Evolutionary conservation across 1,140 invertebrate species (phyloP).

Genomic region (Ceratoteleas bidentatus): DNA sequence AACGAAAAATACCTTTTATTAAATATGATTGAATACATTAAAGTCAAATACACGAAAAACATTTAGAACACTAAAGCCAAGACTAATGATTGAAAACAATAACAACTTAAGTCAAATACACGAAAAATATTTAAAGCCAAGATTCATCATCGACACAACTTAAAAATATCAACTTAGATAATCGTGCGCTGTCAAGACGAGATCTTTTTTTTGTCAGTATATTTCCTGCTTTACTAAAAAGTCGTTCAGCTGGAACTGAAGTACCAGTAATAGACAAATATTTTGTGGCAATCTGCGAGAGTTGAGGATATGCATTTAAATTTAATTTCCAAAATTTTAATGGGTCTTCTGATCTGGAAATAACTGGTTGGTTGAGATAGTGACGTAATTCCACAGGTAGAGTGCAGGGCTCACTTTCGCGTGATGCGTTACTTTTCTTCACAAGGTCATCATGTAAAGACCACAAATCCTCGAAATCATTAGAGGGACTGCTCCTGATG

Average conservation of each 20-base stretch:
- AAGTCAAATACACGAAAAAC: neutral
- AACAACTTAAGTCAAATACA: no score
- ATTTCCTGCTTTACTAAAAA: neutral
- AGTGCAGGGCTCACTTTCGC: neutral
- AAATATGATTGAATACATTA: no score
- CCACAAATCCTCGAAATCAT: neutral
- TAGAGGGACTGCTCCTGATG: neutral
- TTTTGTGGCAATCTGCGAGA: neutral
- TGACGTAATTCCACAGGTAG: neutral
- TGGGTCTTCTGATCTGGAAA: neutral
- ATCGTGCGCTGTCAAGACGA: neutral
- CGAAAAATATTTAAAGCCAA: neutral
- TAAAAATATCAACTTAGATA: slow-evolving; percentile 1
- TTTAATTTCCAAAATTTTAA: neutral
- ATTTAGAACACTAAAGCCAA: neutral
- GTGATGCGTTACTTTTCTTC: neutral
- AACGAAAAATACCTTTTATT: neutral
- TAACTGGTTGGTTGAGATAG: neutral
- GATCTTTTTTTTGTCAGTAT: neutral
- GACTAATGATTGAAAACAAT: neutral
- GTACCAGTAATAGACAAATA: neutral
- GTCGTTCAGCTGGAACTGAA: neutral
- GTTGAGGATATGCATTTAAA: neutral
- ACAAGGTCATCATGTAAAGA: neutral
- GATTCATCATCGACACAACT: slow-evolving; percentile 1